Evolutionary conservation across 2,113 vertebrate genomes (phyloP).

Genomic region (Anoplopoma fimbria): DNA sequence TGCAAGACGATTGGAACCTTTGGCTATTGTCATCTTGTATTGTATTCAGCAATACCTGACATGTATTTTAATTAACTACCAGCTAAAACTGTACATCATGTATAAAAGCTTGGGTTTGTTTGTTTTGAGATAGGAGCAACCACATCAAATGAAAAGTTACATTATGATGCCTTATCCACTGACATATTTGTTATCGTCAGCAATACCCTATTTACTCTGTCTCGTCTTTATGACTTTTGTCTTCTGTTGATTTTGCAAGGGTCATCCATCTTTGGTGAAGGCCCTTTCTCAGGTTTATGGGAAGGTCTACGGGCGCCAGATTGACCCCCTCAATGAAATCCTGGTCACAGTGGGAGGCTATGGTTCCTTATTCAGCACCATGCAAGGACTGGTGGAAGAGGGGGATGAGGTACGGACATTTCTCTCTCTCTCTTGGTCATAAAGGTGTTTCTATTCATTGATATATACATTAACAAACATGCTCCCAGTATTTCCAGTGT

Average conservation of each 20-base stretch:
- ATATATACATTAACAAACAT: not conserved
- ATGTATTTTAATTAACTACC: not conserved
- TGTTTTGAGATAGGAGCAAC: not conserved
- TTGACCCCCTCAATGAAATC: conserved; percentile 92
- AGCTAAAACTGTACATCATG: not conserved
- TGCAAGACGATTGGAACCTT: not conserved
- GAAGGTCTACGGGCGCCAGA: conserved; percentile 84
- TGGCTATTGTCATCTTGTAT: not conserved
- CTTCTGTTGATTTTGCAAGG: conserved; percentile 78
- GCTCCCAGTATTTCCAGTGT: not conserved
- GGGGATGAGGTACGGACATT: conserved; percentile 90
- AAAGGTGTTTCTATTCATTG: not conserved
- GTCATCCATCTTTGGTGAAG: conserved; percentile 92
- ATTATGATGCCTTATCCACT: not conserved
- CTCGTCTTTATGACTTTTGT: not conserved
- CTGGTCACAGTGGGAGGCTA: conserved; percentile 94
- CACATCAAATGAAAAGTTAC: not conserved
- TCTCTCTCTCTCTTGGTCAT: not conserved
- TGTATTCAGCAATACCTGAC: not conserved
- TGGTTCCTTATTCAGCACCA: conserved; percentile 91
- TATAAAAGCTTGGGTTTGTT: not conserved
- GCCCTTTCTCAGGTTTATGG: conserved; percentile 92
- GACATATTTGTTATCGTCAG: not conserved
- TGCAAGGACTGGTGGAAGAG: conserved; percentile 92
- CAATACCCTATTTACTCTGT: not conserved